These are phyloP conservation scores for Trichonephila inaurata DNA, from an alignment of 1,140 invertebrate genomes.

Conservation along the genomic window DNA sequence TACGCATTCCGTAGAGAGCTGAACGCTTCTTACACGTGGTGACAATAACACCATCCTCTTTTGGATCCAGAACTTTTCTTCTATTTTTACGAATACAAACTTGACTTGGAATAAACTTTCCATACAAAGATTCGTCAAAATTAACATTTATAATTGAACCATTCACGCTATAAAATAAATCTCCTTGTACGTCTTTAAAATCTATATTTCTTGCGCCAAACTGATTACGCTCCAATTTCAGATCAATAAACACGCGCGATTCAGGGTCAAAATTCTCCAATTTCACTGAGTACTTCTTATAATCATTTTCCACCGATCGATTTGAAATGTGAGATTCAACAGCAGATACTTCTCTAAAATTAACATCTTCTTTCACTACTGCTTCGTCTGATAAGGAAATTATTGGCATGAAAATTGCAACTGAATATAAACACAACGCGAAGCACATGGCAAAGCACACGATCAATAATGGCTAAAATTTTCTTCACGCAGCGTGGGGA, in stretches of 20 bases:
- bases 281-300: neutral
- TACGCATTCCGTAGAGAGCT: conserved; percentile 33
- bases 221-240: neutral
- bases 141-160: neutral
- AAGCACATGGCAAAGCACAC: conserved; percentile 62
- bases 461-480: conserved; percentile 39
- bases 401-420: neutral
- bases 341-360: neutral
- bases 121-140: conserved; percentile 13
- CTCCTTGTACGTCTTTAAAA: neutral
- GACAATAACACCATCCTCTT: neutral
- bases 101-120: neutral
- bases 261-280: conserved; percentile 32
- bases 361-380: neutral
- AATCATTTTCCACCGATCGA: neutral
- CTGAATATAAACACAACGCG: conserved; percentile 23
- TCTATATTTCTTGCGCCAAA: neutral
- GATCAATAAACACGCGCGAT: conserved; percentile 53
- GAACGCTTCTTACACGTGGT: conserved; percentile 16
- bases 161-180: neutral
- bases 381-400: neutral
- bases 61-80: neutral
- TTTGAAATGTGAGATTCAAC: neutral
- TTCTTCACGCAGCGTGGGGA: conserved; percentile 53
- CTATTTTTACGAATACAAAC: conserved; percentile 27